Base-by-base conservation (phyloP, 2,797 vertebrate species). In the Pelodytes ibericus region DNA sequence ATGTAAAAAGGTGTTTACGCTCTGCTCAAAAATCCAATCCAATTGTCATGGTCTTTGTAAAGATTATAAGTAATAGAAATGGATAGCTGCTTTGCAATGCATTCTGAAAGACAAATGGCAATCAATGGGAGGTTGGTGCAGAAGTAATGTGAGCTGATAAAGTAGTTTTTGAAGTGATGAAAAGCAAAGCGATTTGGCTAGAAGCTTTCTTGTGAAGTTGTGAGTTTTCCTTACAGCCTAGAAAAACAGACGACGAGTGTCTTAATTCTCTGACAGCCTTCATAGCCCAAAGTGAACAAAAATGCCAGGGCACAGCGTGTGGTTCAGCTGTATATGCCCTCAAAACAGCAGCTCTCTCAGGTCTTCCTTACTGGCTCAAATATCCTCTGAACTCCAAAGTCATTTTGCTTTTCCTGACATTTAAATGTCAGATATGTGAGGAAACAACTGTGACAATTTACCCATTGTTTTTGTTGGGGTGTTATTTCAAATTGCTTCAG, bases 251-350 rank as follows among this genome's bases (percentile, higher is more conserved):
- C 58, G 71, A 69, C 22, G 70, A 69, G 51, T 51, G 56, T 67
- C 56, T 60, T 76, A 71, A 74, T 82, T 82, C 74, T 49, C 16
- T 67, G 61, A 68, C 77, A 47, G 71, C 29, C 41, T 79, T 26
- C 26, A 71, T 27, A 22, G 59, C 72, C 66, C 33, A 25, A 25
- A 75, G 64, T 51, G 62, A 60, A 72, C 39, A 33, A 53, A 62
- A 72, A 71, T 25, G 26, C 49, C 71, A 69, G 20, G 2, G 10
- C 57, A 49, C 41, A 73, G 77, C 58, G 15, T 78, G 67, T 75
- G 56, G 57, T 72, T 71, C 63, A 79, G 49, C 58, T 73, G 63
- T 72, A 56, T 29, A 53, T 68, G 24, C 47, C 59, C 29, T 65
- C 66, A 64, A 33, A 67, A 15, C 47, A 30, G 20, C 59, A 6